Evolutionary conservation across 1,140 invertebrate genomes (phyloP).

Genomic region (Papilio polyxenes): DNA sequence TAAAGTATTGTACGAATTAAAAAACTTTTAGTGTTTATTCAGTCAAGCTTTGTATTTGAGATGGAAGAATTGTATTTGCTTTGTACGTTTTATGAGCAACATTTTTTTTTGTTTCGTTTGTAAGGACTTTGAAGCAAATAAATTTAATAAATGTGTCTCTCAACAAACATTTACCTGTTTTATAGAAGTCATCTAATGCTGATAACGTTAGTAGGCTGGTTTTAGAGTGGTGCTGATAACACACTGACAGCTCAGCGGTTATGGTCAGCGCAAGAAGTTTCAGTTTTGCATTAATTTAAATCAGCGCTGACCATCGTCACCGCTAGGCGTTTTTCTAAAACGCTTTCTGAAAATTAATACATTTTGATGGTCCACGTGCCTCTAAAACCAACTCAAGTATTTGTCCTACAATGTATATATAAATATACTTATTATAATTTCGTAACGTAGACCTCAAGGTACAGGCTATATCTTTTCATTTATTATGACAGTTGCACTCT

Average conservation of each 20-base stretch:
- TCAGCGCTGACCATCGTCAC: no score
- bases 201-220: no score
- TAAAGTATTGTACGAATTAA: neutral
- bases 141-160: no score
- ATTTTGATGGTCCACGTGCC: no score
- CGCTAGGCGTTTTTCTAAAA: no score
- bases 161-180: neutral
- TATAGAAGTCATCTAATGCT: neutral
- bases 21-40: constrained; percentile 1
- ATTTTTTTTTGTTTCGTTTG: neutral
- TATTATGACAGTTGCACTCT: constrained; percentile 31
- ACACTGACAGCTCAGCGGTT: no score
- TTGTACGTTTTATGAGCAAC: neutral
- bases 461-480: constrained; percentile 8
- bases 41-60: neutral
- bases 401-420: neutral
- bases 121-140: neutral
- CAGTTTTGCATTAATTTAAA: no score
- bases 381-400: no score
- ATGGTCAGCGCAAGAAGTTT: no score
- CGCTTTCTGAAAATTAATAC: neutral
- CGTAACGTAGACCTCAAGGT: neutral
- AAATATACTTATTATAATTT: neutral
- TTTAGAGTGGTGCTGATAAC: no score
- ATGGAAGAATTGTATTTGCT: neutral